phyloP scores from a whole-genome alignment of 2,113 vertebrate genomes.

The Vicugna pacos region DNA sequence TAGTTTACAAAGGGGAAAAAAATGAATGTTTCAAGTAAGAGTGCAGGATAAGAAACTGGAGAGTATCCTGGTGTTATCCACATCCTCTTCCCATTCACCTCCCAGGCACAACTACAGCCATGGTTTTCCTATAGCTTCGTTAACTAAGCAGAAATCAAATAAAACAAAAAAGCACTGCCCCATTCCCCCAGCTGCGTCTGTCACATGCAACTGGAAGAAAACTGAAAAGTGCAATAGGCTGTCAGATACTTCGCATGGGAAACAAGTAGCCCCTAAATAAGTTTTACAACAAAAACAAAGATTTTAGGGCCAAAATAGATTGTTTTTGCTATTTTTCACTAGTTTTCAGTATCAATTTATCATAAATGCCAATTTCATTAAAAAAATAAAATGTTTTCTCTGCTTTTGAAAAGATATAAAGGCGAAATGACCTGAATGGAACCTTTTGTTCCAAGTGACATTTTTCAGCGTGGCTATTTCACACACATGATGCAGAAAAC shows the following conservation, averaged over 20 bases:
- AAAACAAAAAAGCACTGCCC: background rate
- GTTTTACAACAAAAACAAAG: background rate
- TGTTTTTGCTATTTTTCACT: background rate
- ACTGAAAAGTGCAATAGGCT: background rate
- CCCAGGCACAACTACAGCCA: background rate
- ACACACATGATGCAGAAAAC: background rate
- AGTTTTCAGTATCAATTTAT: background rate
- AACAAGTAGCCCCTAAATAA: background rate
- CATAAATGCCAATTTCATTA: background rate
- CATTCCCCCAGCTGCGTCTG: background rate
- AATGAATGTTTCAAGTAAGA: background rate
- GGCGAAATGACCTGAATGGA: background rate
- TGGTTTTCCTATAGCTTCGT: background rate
- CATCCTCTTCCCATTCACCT: background rate
- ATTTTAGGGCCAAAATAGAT: background rate
- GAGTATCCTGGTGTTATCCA: background rate
- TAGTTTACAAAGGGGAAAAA: background rate
- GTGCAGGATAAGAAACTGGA: background rate
- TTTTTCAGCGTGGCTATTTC: background rate
- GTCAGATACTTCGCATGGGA: background rate
- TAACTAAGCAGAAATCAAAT: background rate
- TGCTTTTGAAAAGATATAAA: background rate
- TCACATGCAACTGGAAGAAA: background rate
- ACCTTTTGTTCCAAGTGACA: background rate
- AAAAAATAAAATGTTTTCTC: background rate